Conservation (phyloP, 2,888 invertebrate species). For the Rotaria sp. region DNA sequence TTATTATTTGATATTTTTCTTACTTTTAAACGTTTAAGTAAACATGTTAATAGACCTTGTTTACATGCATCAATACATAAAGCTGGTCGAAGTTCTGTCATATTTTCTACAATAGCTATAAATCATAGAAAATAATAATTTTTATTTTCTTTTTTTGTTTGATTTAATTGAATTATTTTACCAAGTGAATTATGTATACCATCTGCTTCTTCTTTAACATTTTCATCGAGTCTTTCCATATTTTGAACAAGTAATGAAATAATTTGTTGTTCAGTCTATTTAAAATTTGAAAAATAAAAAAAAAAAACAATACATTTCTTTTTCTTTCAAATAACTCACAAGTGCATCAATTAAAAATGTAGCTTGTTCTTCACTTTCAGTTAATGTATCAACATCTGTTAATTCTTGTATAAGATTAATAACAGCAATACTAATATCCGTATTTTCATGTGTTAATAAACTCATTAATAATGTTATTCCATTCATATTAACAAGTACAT, state of each 20-base stretch:
- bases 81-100: slow-evolving; percentile 80
- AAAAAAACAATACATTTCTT: slow-evolving; percentile 3
- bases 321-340: slow-evolving; percentile 45
- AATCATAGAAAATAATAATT: slow-evolving; percentile 31
- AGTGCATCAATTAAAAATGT: slow-evolving; percentile 77
- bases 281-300: slow-evolving; percentile 1
- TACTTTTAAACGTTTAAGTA: slow-evolving; percentile 75
- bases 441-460: slow-evolving; percentile 86
- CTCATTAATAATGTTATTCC: slow-evolving; percentile 83
- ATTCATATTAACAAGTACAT: slow-evolving; percentile 76
- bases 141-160: not conserved
- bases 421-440: slow-evolving; percentile 71
- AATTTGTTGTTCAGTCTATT: slow-evolving; percentile 72
- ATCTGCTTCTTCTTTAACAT: slow-evolving; percentile 82
- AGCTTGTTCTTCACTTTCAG: slow-evolving; percentile 65
- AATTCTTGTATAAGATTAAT: slow-evolving; percentile 73
- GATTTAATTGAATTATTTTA: slow-evolving; percentile 53
- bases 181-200: slow-evolving; percentile 88
- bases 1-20: not conserved
- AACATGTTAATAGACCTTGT: slow-evolving; percentile 82
- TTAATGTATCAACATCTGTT: slow-evolving; percentile 84
- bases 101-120: slow-evolving; percentile 81
- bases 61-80: slow-evolving; percentile 75
- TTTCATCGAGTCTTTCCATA: slow-evolving; percentile 82
- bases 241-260: slow-evolving; percentile 84